Conservation (phyloP, 2,113 vertebrate genomes). For the Anseranas semipalmata region DNA sequence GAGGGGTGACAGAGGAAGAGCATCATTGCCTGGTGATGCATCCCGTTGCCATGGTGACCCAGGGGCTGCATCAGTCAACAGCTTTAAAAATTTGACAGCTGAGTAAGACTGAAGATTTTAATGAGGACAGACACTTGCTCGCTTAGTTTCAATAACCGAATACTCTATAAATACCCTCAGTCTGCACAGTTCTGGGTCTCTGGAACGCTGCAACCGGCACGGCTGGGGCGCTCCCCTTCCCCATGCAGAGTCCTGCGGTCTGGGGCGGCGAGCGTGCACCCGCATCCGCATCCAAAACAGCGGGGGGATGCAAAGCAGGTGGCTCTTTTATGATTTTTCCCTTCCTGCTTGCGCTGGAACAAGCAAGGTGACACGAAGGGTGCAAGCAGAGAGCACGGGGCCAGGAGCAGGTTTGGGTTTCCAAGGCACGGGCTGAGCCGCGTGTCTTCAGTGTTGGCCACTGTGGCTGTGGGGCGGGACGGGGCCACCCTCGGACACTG, state of each 20-base stretch:
- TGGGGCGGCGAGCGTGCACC: background rate
- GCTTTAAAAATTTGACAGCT: slow-evolving; percentile 63
- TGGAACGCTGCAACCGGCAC: fast-evolving
- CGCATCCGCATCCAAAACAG: background rate
- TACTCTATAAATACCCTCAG: background rate
- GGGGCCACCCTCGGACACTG: fast-evolving
- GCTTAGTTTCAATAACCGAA: background rate
- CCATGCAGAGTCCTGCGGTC: fast-evolving
- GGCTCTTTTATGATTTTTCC: background rate
- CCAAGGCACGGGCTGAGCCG: fast-evolving
- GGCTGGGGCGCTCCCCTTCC: fast-evolving
- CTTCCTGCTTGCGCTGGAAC: background rate
- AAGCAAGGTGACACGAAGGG: background rate
- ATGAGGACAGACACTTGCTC: slow-evolving; percentile 54
- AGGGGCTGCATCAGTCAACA: slow-evolving; percentile 55
- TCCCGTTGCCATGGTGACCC: slow-evolving; percentile 75
- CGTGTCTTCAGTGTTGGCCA: background rate
- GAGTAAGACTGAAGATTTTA: slow-evolving; percentile 59
- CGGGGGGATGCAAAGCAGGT: background rate
- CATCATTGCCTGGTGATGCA: slow-evolving; percentile 34
- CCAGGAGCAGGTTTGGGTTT: background rate
- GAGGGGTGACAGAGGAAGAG: slow-evolving; percentile 55
- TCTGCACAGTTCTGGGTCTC: background rate
- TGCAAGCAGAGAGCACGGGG: background rate
- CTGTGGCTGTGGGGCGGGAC: background rate